Evolutionary conservation across 30 jellyfish, hydroid and myxozoan species (phyloP), one percentile per base, ranked within the genome.

Genomic region (Chrysaora quinquecirrha): DNA sequence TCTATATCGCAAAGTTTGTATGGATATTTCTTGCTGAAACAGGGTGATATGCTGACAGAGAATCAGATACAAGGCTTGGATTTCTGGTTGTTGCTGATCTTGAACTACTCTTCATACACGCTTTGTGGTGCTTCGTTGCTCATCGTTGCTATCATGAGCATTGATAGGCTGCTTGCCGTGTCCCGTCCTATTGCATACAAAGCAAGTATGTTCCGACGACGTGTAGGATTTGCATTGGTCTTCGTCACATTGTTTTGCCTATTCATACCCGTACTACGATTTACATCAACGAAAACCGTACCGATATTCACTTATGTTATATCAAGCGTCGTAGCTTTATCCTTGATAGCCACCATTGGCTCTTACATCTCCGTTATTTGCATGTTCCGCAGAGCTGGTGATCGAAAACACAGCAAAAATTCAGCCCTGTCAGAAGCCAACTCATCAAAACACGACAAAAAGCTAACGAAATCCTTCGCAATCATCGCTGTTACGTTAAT

Each of bases 111-210:
- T 10, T 82, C 92, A 2, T 82, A 82, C 69, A 82, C 92, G 27
- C 56, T 82, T 12, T 82, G 85, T 67, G 92, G 92, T n/a, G 92
- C 85, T 18, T 82, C 92, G 63, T 30, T 82, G 38, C 84, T 82
- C 23, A 61, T 82, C 52, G 92, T 82, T 1, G 84, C 92, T 14
- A 61, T 82, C 20, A 82, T 82, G 92, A 82, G 92, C 71, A 82
- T 82, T 61, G 92, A 82, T 58, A 30, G 92, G 20, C 54, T 82
- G 35, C 85, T 82, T 30, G 92, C 92, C 12, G 74, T 82, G 29
- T 71, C 82, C 1, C 84, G 85, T 25, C 92, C 92, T 0, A 82
- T 82, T 27, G 52, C 84, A 29, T 82, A 82, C 85, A 82, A 82
- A 61, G 92, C 92, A 48, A 82, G 69, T 32, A 24, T 7, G 74